A percentile compares a stretch with the other conserved stretches of the same genome.
Conservation (phyloP, 2,797 vertebrate species). For the Scyliorhinus canicula region DNA sequence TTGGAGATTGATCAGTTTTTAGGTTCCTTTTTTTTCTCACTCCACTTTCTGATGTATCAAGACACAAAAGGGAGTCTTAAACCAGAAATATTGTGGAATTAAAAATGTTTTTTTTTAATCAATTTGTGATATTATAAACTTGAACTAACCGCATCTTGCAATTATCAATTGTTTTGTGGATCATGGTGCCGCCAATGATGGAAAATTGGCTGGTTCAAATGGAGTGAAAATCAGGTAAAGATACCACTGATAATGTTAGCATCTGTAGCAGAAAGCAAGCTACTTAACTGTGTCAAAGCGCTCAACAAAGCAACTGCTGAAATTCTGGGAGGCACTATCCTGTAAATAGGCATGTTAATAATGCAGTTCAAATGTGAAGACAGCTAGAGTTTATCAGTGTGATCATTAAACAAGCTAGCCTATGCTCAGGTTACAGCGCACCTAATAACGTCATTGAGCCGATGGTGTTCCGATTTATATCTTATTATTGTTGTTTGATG, state of each 20-base stretch:
- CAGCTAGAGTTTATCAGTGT: not conserved
- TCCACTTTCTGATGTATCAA: not conserved
- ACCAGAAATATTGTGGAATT: not conserved
- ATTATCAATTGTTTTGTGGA: not conserved
- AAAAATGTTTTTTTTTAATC: not conserved
- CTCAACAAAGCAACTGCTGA: not conserved
- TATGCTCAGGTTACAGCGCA: not conserved
- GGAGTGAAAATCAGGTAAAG: not conserved
- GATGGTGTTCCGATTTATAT: not conserved
- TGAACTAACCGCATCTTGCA: not conserved
- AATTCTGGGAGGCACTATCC: not conserved
- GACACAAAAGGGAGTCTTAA: not conserved
- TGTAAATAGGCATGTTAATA: not conserved
- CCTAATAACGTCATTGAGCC: not conserved
- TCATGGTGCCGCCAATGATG: not conserved
- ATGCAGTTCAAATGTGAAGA: not conserved
- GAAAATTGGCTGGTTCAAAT: not conserved
- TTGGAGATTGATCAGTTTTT: not conserved
- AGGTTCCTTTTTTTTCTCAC: not conserved
- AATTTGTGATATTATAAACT: conserved; percentile 1
- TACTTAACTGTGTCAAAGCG: not conserved
- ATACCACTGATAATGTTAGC: not conserved
- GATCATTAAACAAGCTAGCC: not conserved
- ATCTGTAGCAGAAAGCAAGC: not conserved
- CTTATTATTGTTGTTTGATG: not conserved